Conservation (phyloP, 2,113 vertebrate genomes). For the Aptenodytes patagonicus region DNA sequence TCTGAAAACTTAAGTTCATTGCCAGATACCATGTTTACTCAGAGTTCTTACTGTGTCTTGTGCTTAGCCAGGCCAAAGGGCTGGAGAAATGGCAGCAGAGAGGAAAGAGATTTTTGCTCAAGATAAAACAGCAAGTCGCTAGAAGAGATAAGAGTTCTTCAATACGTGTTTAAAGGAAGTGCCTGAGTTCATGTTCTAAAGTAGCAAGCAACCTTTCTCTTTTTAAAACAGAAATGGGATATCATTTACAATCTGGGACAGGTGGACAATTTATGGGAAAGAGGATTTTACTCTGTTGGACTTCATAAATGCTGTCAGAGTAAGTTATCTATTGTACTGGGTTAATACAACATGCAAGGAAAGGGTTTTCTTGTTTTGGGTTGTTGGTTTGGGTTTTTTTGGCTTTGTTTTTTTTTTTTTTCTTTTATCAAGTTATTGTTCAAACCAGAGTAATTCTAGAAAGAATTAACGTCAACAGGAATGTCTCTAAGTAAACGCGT, state of each 20-base stretch:
- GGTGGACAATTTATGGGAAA: slow-evolving; percentile 90
- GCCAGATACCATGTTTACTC: not conserved
- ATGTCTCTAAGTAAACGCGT: not conserved
- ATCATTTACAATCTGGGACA: slow-evolving; percentile 97
- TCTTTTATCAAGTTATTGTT: not conserved
- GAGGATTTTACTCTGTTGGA: slow-evolving; percentile 95
- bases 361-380: not conserved
- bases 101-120: not conserved
- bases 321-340: slow-evolving; percentile 63
- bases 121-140: not conserved
- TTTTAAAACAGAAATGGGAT: slow-evolving; percentile 85
- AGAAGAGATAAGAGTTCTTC: not conserved
- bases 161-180: not conserved
- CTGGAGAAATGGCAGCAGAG: not conserved
- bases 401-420: not conserved
- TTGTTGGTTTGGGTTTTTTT: not conserved
- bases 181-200: not conserved
- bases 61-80: not conserved
- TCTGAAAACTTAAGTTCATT: not conserved
- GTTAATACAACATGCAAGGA: not conserved
- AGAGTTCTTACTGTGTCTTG: not conserved
- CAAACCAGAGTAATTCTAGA: not conserved
- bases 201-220: slow-evolving; percentile 9
- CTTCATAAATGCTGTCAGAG: slow-evolving; percentile 94
- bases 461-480: not conserved